Base-by-base conservation (phyloP, 2,113 vertebrate species). In the Gobiocypris rarus region DNA sequence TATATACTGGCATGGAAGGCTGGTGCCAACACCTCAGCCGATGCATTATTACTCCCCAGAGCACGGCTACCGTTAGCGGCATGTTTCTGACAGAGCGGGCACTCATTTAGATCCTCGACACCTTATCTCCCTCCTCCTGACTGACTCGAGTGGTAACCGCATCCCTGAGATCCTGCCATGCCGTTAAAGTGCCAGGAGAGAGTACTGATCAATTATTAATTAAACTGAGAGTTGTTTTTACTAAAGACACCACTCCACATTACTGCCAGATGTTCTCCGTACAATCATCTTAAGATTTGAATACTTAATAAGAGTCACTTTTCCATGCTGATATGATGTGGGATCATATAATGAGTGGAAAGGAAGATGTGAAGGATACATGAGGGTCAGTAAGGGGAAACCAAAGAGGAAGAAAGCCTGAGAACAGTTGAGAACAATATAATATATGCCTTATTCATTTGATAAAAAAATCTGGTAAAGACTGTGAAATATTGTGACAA, bases 121-220 rank as follows among this genome's bases (percentile, higher is more conserved):
- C 71, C 67, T 76, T 69, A 84, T 88, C 82, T 80, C 22, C 50
- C 5, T 38, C 38, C 50, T 77, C 75, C 5, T n/a, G 73, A 76
- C 59, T n/a, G 15, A 31, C 17, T 70, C 26, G 5, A 56, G 54
- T 61, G 14, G 80, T 50, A 86, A 88, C 71, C 65, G 63, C 73
- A 76, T 83, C 50, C n/a, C 71, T 81, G 86, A 83, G 83, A 84
- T 70, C 80, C 52, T 24, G 63, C n/a, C 45, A 74, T 67, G 52
- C 69, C 61, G 10, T 71, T 45, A 82, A 59, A 28, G 38, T 82
- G 59, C 75, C 50, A 56, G 65, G 82, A 83, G 61, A 69, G 31
- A 74, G 61, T 28, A 3, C 54, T 73, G 82, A 91, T 91, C 88
- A 91, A 90, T 87, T 88, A 90, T 90, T 86, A 86, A 91, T 86